Evolutionary conservation across 1,140 invertebrate species (phyloP).

Genomic region (Riptortus pedestris): DNA sequence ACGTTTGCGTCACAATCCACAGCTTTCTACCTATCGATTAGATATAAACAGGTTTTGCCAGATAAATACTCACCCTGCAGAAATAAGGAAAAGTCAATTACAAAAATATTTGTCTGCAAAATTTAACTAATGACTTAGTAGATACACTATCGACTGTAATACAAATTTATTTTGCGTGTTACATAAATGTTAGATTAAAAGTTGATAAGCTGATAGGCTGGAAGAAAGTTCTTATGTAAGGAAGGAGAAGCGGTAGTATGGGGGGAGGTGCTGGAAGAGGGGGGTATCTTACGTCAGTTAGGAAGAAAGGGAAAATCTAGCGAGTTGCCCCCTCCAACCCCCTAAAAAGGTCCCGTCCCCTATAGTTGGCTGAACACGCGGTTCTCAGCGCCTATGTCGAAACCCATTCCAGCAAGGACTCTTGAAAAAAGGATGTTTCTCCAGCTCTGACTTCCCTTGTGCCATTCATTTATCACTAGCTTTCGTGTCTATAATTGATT

Average conservation of each 20-base stretch:
- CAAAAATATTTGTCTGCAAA: too few species aligned
- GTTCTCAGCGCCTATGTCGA: constrained; percentile 1
- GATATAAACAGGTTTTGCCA: background rate
- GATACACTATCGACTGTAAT: background rate
- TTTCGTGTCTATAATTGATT: too few species aligned
- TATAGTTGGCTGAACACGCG: background rate
- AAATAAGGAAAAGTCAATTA: too few species aligned
- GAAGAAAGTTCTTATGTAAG: constrained; percentile 15
- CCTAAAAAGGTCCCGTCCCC: background rate
- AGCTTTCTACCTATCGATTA: background rate
- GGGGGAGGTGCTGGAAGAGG: background rate
- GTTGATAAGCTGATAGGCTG: constrained; percentile 8
- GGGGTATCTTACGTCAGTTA: background rate
- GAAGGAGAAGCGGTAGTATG: background rate
- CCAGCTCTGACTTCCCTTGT: background rate
- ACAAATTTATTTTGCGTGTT: background rate
- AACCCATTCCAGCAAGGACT: background rate
- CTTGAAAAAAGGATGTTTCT: background rate
- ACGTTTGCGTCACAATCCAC: background rate
- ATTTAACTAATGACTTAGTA: background rate
- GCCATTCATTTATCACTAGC: too few species aligned
- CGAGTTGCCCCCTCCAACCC: background rate
- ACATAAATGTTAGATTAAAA: constrained; percentile 13
- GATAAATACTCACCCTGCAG: too few species aligned
- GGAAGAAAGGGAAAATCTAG: constrained; percentile 1